phyloP scores from a whole-genome alignment of 1,140 invertebrate genomes.

The Leguminivora glycinivorella region DNA sequence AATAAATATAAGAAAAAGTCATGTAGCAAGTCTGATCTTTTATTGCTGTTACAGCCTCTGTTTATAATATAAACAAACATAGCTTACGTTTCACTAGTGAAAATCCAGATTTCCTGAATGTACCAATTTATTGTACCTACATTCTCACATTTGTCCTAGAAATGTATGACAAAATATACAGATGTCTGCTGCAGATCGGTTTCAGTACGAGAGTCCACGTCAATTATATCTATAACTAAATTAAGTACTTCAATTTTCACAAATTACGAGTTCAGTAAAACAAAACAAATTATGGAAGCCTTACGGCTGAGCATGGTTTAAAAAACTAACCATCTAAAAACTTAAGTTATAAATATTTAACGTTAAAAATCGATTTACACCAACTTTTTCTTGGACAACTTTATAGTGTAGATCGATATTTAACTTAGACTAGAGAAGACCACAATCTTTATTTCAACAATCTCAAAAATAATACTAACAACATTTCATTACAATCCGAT shows the following conservation, averaged over 20 bases:
- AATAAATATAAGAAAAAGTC: slow-evolving; percentile 41
- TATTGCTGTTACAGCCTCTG: slow-evolving; percentile 78
- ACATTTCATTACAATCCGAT: slow-evolving; percentile 34
- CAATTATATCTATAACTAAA: slow-evolving; percentile 53
- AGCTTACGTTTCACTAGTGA: slow-evolving; percentile 70
- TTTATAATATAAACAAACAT: slow-evolving; percentile 76
- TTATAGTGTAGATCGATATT: slow-evolving; percentile 43
- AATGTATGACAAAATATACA: slow-evolving; percentile 64
- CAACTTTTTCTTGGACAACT: background rate
- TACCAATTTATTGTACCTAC: slow-evolving; percentile 49
- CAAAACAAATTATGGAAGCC: slow-evolving; percentile 46
- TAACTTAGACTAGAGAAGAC: slow-evolving; percentile 62
- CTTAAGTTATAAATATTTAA: slow-evolving; percentile 58
- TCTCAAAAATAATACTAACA: slow-evolving; percentile 53
- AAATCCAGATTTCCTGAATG: slow-evolving; percentile 64
- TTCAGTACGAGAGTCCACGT: slow-evolving; percentile 47
- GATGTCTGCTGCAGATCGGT: slow-evolving; percentile 48
- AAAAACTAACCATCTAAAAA: slow-evolving; percentile 56
- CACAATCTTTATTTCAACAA: slow-evolving; percentile 48
- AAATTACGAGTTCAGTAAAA: slow-evolving; percentile 39
- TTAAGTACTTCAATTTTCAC: slow-evolving; percentile 64
- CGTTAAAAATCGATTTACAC: slow-evolving; percentile 47
- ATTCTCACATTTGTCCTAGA: slow-evolving; percentile 32
- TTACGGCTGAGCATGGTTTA: slow-evolving; percentile 55
- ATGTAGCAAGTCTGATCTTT: slow-evolving; percentile 66